These are phyloP conservation scores for Motacilla alba DNA, from an alignment of 2,113 vertebrate species.

Conservation along the genomic window DNA sequence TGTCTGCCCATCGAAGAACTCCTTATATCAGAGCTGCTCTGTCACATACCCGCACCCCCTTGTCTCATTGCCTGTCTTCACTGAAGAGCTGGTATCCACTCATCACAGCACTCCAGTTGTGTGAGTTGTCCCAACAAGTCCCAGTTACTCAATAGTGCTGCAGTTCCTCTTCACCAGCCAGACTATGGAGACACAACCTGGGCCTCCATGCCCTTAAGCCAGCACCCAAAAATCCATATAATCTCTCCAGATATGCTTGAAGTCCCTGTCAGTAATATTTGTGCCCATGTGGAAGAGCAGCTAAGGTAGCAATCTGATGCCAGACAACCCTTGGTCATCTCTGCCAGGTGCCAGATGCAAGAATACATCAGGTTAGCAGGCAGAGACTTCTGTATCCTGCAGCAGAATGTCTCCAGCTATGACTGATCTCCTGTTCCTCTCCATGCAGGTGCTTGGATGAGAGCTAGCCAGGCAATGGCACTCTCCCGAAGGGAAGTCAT, in stretches of 20 bases:
- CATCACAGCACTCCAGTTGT: not conserved
- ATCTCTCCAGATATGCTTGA: not conserved
- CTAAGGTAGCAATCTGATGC: not conserved
- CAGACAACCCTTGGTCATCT: not conserved
- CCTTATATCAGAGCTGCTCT: not conserved
- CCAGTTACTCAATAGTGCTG: not conserved
- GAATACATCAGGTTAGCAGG: not conserved
- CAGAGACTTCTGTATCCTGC: not conserved
- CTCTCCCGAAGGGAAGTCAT: not conserved
- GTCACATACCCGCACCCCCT: not conserved
- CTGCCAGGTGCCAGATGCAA: not conserved
- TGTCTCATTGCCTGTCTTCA: not conserved
- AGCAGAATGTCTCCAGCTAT: not conserved
- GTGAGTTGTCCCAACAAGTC: not conserved
- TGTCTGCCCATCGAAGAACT: not conserved
- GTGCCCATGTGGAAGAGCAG: not conserved
- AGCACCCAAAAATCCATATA: not conserved
- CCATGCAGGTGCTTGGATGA: not conserved
- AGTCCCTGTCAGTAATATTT: not conserved
- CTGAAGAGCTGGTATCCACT: not conserved
- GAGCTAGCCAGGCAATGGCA: not conserved
- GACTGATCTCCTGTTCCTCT: not conserved
- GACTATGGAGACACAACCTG: not conserved
- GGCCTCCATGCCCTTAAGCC: not conserved
- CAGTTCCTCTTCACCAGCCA: not conserved